Conservation (phyloP, 2,113 vertebrate genomes). For the Neofelis nebulosa region DNA sequence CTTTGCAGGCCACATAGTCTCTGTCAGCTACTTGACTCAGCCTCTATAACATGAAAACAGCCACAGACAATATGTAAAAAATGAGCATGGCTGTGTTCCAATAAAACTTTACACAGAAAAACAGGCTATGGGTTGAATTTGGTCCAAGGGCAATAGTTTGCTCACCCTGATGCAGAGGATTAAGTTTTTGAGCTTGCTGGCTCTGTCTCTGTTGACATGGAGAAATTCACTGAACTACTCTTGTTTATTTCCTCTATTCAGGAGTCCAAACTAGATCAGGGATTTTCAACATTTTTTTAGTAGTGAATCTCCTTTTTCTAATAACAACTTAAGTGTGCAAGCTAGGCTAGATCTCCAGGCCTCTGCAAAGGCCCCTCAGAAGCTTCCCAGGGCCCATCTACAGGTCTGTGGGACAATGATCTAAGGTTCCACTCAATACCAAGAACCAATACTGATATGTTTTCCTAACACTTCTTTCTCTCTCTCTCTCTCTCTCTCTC, state of each 20-base stretch:
- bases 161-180: neutral
- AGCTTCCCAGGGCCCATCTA: neutral
- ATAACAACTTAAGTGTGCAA: neutral
- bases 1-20: neutral
- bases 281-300: neutral
- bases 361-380: neutral
- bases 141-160: neutral
- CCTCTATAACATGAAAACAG: neutral
- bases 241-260: neutral
- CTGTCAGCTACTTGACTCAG: neutral
- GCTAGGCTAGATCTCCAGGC: neutral
- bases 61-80: neutral
- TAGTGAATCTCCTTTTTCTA: neutral
- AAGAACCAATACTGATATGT: neutral
- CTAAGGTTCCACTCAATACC: neutral
- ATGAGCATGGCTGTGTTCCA: neutral
- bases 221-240: neutral
- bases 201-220: neutral
- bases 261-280: neutral
- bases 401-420: neutral
- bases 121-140: neutral
- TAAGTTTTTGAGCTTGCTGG: neutral
- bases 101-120: neutral
- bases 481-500: too few species aligned
- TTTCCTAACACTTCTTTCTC: neutral